phyloP scores from a whole-genome alignment of 2,797 vertebrate species.

The Pangasius djambal region DNA sequence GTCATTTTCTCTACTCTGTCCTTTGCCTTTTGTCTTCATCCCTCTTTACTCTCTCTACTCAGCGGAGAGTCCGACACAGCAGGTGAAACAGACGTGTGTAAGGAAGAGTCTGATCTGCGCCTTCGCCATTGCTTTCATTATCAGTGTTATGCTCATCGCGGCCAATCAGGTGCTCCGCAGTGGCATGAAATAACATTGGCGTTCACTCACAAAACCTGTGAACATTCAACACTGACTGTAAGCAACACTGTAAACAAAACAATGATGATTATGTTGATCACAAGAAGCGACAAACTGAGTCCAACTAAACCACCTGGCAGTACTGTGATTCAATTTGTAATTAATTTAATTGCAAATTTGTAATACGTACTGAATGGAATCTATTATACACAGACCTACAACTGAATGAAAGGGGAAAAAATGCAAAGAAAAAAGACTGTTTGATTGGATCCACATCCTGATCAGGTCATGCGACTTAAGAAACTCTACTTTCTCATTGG shows the following conservation, averaged over 20 bases:
- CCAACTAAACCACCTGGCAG: conserved; percentile 1
- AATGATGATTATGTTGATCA: background rate
- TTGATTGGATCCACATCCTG: conserved; percentile 5
- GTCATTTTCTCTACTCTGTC: background rate
- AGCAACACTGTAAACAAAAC: conserved; percentile 39
- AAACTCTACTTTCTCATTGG: conserved; percentile 22
- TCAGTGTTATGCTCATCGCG: conserved; percentile 97
- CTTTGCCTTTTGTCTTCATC: background rate
- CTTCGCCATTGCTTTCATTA: conserved; percentile 98
- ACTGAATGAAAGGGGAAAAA: conserved; percentile 38
- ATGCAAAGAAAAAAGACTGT: conserved; percentile 25
- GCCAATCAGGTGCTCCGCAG: conserved; percentile 98
- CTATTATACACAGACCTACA: conserved; percentile 8
- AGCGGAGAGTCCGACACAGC: conserved; percentile 92
- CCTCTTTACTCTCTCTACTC: conserved; percentile 21
- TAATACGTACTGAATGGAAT: conserved; percentile 13
- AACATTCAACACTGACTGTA: conserved; percentile 55
- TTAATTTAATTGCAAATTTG: conserved; percentile 3
- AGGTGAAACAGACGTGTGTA: conserved; percentile 97
- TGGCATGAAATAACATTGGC: conserved; percentile 87
- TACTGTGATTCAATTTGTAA: conserved; percentile 29
- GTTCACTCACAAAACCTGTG: conserved; percentile 39
- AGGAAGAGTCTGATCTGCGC: conserved; percentile 97
- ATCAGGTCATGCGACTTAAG: background rate
- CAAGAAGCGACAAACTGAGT: background rate